These are phyloP conservation scores for Oreochromis grahami DNA, from an alignment of 2,797 vertebrate genomes.

Conservation along the genomic window DNA sequence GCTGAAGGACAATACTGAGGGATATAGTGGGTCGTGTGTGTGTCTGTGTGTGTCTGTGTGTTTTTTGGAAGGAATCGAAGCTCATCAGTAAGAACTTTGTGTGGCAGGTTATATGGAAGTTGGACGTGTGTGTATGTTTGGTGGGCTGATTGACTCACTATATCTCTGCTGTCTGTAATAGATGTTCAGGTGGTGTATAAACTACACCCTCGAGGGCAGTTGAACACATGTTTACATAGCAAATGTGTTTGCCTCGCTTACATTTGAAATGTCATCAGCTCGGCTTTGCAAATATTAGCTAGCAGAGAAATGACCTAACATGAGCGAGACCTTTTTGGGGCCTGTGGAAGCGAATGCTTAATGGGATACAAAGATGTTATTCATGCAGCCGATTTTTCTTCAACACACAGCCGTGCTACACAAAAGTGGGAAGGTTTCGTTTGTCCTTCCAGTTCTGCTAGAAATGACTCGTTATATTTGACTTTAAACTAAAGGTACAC, in stretches of 20 bases:
- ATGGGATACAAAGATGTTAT: constrained; percentile 4
- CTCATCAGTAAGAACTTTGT: neutral
- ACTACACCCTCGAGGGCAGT: constrained; percentile 30
- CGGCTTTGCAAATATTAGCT: constrained; percentile 45
- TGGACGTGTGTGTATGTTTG: neutral
- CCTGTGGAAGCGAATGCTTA: constrained; percentile 1
- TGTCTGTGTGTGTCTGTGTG: neutral
- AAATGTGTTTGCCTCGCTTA: constrained; percentile 59
- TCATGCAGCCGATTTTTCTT: neutral
- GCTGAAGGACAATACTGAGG: constrained; percentile 8
- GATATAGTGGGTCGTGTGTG: neutral
- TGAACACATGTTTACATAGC: constrained; percentile 71
- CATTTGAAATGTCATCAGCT: constrained; percentile 44
- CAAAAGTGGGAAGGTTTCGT: neutral
- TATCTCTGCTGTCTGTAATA: constrained; percentile 29
- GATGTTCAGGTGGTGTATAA: constrained; percentile 41
- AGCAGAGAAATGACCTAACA: constrained; percentile 21
- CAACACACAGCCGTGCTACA: neutral
- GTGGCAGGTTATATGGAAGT: neutral
- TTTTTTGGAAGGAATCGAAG: neutral
- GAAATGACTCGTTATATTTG: neutral
- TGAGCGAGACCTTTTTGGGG: constrained; percentile 7
- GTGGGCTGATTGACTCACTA: neutral
- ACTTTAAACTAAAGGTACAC: neutral
- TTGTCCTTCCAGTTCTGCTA: neutral